phyloP scores from a whole-genome alignment of 2,113 vertebrate genomes.

The Notarius quadriscutis region DNA sequence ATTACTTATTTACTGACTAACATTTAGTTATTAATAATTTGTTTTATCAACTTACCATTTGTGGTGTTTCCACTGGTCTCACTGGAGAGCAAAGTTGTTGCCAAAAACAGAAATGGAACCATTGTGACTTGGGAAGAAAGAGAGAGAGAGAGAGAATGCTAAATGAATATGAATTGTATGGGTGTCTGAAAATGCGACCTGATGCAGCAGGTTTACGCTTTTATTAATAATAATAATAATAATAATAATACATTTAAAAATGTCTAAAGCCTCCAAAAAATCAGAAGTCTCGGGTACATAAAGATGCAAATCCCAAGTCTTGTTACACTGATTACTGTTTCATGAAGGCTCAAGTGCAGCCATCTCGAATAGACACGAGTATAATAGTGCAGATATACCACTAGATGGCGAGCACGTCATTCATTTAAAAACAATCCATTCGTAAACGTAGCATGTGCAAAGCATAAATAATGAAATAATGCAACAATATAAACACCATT shows the following conservation, averaged over 20 bases:
- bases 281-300: background rate
- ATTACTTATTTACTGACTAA: background rate
- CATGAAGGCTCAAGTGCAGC: background rate
- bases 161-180: background rate
- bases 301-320: background rate
- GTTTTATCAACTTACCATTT: constrained; percentile 7
- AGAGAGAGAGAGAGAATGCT: constrained; percentile 11
- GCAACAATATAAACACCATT: background rate
- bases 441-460: background rate
- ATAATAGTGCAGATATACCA: background rate
- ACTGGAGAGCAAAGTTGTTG: constrained; percentile 45
- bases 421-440: background rate
- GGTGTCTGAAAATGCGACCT: background rate
- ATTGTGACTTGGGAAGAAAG: constrained; percentile 68
- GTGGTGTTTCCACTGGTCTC: constrained; percentile 43
- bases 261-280: background rate
- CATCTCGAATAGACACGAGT: background rate
- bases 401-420: constrained; percentile 13
- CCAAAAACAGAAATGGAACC: constrained; percentile 72
- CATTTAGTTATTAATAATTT: background rate
- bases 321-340: background rate
- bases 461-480: background rate
- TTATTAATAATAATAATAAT: no score
- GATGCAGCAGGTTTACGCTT: background rate
- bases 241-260: background rate